Percentiles rank a stretch among this genome's conserved stretches.
Evolutionary conservation across 2,797 vertebrate genomes (phyloP).

Genomic region (Cryptoprocta ferox): DNA sequence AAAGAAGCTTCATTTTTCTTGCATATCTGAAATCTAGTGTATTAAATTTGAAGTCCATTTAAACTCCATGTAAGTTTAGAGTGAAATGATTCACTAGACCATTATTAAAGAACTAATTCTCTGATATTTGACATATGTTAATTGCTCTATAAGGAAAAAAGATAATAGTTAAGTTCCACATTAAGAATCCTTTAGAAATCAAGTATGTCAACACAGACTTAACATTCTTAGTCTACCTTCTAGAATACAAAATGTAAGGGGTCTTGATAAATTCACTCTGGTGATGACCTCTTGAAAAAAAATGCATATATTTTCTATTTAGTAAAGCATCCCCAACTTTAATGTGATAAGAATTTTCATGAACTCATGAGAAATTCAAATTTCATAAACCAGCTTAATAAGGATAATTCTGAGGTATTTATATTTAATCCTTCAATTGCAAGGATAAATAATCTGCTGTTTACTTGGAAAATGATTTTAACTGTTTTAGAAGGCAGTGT

Average conservation of each 20-base stretch:
- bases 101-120: background rate
- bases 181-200: background rate
- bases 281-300: background rate
- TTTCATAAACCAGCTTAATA: background rate
- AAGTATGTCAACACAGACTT: background rate
- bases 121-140: background rate
- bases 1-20: background rate
- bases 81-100: background rate
- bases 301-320: background rate
- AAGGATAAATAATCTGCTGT: background rate
- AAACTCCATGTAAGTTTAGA: background rate
- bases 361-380: constrained; percentile 2
- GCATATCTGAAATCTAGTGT: background rate
- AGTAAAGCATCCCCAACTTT: background rate
- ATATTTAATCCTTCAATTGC: background rate
- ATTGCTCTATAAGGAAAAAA: background rate
- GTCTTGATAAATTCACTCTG: background rate
- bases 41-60: background rate
- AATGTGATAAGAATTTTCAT: constrained; percentile 25
- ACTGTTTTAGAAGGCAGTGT: background rate
- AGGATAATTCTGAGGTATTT: constrained; percentile 19
- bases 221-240: background rate
- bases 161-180: background rate
- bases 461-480: background rate
- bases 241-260: background rate